Evolutionary conservation across 1,140 invertebrate genomes (phyloP).

Genomic region (Microvelia longipes): DNA sequence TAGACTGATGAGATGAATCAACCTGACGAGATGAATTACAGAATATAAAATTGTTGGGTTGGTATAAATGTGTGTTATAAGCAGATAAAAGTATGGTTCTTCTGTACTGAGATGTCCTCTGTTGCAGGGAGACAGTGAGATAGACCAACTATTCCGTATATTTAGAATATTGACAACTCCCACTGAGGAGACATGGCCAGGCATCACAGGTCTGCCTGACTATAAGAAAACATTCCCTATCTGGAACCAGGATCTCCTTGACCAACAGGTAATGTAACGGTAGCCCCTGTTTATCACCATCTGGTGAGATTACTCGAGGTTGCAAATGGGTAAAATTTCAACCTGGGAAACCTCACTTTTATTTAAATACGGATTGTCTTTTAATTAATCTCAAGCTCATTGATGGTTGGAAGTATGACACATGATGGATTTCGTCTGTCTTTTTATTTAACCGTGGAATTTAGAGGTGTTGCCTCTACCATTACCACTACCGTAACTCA

Average conservation of each 20-base stretch:
- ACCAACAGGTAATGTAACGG: conserved; percentile 36
- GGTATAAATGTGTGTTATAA: too few relatives aligned
- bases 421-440: too few relatives aligned
- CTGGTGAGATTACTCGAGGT: conserved; percentile 32
- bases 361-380: not conserved
- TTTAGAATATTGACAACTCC: conserved; percentile 84
- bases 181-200: conserved; percentile 65
- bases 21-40: too few relatives aligned
- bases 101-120: too few relatives aligned
- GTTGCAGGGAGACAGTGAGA: conserved; percentile 93
- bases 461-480: too few relatives aligned
- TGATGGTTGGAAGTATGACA: too few relatives aligned
- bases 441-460: too few relatives aligned
- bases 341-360: not conserved
- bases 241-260: conserved; percentile 49
- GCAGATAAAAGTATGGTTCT: too few relatives aligned
- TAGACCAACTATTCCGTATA: conserved; percentile 87
- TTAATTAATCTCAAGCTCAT: too few relatives aligned
- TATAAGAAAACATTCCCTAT: conserved; percentile 78
- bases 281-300: conserved; percentile 51
- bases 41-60: too few relatives aligned
- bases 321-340: not conserved
- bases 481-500: too few relatives aligned
- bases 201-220: conserved; percentile 66
- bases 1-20: too few relatives aligned